These are phyloP conservation scores for Platycercus adscitus DNA, from an alignment of 2,113 vertebrate species.

Conservation along the genomic window DNA sequence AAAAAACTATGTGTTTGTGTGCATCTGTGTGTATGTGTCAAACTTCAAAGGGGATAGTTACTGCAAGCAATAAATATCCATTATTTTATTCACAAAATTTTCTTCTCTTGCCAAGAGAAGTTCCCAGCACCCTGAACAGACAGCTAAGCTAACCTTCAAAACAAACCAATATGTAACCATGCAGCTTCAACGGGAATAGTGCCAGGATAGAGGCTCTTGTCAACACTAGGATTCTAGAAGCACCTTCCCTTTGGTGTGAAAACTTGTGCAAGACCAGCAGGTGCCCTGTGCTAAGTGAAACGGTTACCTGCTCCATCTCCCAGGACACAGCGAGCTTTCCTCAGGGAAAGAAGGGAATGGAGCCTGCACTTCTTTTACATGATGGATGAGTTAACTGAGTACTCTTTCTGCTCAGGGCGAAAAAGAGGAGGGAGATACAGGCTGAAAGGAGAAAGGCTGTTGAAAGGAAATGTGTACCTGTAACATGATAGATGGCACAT, in stretches of 20 bases:
- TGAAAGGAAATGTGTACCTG: not conserved
- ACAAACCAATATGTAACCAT: not conserved
- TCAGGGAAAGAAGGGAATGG: not conserved
- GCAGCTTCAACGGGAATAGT: not conserved
- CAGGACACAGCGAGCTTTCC: not conserved
- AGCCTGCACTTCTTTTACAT: accelerated
- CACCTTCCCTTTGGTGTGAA: not conserved
- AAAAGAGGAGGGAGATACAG: not conserved
- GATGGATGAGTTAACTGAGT: not conserved
- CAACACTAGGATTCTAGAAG: not conserved
- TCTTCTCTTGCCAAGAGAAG: not conserved
- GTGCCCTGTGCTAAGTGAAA: not conserved
- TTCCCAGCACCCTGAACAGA: not conserved
- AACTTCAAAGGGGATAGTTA: not conserved
- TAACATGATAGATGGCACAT: not conserved
- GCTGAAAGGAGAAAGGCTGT: not conserved
- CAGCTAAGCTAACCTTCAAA: not conserved
- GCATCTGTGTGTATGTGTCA: not conserved
- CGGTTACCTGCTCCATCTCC: not conserved
- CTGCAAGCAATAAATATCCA: not conserved
- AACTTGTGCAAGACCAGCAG: not conserved
- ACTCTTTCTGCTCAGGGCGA: not conserved
- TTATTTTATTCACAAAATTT: not conserved
- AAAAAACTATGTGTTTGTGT: not conserved
- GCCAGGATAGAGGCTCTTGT: not conserved